phyloP scores from a whole-genome alignment of 2,113 vertebrate species.

The Dicaeum eximium region DNA sequence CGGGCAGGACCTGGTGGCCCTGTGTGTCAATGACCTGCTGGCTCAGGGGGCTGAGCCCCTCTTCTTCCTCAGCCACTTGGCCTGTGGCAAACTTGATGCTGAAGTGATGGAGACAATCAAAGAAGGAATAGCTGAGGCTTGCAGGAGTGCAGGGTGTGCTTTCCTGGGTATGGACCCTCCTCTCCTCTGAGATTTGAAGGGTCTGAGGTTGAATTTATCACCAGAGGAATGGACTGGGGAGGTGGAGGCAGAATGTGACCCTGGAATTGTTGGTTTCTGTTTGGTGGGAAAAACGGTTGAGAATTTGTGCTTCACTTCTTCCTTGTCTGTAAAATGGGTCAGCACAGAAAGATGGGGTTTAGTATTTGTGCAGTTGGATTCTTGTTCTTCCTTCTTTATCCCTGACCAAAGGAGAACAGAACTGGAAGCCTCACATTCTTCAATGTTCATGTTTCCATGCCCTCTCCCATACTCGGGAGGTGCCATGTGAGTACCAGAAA shows the following conservation, averaged over 20 bases:
- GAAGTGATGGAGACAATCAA: conserved; percentile 71
- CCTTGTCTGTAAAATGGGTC: not conserved
- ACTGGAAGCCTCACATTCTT: not conserved
- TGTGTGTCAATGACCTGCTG: conserved; percentile 85
- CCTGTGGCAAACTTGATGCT: conserved; percentile 77
- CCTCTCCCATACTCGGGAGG: not conserved
- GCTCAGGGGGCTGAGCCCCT: conserved; percentile 88
- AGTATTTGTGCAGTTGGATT: not conserved
- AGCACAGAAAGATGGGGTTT: not conserved
- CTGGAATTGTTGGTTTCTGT: not conserved
- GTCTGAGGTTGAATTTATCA: not conserved
- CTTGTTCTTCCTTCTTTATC: not conserved
- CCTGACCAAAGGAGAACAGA: not conserved
- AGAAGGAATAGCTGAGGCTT: conserved; percentile 79
- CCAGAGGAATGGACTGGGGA: not conserved
- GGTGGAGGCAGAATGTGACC: not conserved
- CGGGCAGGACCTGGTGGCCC: conserved; percentile 86
- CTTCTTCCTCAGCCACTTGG: conserved; percentile 85
- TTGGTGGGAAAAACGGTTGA: not conserved
- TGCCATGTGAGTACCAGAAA: not conserved
- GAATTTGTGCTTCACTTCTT: not conserved
- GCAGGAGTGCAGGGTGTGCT: conserved; percentile 78
- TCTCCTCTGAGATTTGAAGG: not conserved
- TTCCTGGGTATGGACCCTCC: conserved; percentile 73
- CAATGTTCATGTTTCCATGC: not conserved